Percentiles rank a stretch among this genome's conserved stretches.
phyloP scores from a whole-genome alignment of 2,888 invertebrate species.

The Pteria penguin region DNA sequence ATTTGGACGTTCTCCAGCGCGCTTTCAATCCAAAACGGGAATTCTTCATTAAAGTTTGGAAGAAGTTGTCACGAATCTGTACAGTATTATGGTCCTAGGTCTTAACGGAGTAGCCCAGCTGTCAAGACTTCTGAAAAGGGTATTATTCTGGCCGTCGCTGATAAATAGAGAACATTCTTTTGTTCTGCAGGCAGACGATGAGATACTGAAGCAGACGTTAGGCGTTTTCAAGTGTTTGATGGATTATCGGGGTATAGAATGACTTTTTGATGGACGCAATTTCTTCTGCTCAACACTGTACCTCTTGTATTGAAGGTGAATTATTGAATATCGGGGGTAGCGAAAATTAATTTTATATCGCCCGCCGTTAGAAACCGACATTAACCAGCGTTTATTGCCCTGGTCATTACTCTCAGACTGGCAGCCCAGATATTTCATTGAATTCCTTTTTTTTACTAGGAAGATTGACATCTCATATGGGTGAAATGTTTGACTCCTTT shows the following conservation, averaged over 20 bases:
- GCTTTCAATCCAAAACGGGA: not conserved
- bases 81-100: not conserved
- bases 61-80: not conserved
- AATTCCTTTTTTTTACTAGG: too few species aligned
- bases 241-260: conserved; percentile 40
- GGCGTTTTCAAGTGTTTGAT: conserved; percentile 24
- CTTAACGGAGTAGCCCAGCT: conserved; percentile 20
- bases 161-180: conserved; percentile 30
- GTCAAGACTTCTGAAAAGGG: conserved; percentile 15
- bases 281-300: conserved; percentile 25
- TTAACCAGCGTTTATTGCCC: not conserved
- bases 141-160: conserved; percentile 25
- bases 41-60: not conserved
- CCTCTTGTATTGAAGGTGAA: conserved; percentile 25
- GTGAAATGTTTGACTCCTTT: too few species aligned
- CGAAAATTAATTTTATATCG: conserved; percentile 15
- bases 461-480: too few species aligned
- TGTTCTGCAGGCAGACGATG: conserved; percentile 15
- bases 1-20: not conserved
- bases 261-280: conserved; percentile 45
- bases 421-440: not conserved
- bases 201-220: not conserved
- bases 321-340: conserved; percentile 29
- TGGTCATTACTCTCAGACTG: not conserved
- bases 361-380: not conserved